These are phyloP conservation scores for rabbit (Oryctolagus cuniculus) DNA, from an alignment of 2,113 vertebrate genomes.

Conservation along the genomic window DNA sequence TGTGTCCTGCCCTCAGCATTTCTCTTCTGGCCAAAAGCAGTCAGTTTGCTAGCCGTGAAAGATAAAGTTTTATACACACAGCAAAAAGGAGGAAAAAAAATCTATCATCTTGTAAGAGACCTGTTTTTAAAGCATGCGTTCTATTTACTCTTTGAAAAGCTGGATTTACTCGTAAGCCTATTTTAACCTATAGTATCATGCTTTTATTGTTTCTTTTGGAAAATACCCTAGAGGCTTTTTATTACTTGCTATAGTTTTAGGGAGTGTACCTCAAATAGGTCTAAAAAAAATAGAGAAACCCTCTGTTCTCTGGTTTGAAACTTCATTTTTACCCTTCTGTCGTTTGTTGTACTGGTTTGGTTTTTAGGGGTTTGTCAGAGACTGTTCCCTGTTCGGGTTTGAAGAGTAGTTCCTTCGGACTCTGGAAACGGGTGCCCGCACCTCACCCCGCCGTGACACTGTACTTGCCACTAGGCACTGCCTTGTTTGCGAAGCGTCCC, in stretches of 20 bases:
- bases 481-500: slow-evolving; percentile 63
- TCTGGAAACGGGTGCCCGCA: slow-evolving; percentile 49
- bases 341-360: slow-evolving; percentile 24
- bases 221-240: slow-evolving; percentile 70
- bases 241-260: slow-evolving; percentile 77
- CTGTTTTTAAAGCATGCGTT: slow-evolving; percentile 70
- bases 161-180: slow-evolving; percentile 60
- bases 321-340: slow-evolving; percentile 41
- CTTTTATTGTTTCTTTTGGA: slow-evolving; percentile 60
- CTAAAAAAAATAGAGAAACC: slow-evolving; percentile 61
- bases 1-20: slow-evolving; percentile 78
- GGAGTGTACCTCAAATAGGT: slow-evolving; percentile 74
- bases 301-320: slow-evolving; percentile 71
- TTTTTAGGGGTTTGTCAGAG: slow-evolving; percentile 61
- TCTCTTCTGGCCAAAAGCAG: slow-evolving; percentile 75
- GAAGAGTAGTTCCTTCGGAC: slow-evolving; percentile 61
- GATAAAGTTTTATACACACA: slow-evolving; percentile 73
- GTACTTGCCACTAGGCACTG: slow-evolving; percentile 62
- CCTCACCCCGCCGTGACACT: slow-evolving; percentile 44
- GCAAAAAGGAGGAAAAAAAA: slow-evolving; percentile 45
- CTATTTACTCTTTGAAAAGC: slow-evolving; percentile 68
- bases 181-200: slow-evolving; percentile 72
- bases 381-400: slow-evolving; percentile 63
- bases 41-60: slow-evolving; percentile 65
- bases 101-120: slow-evolving; percentile 53